Evolutionary conservation across 2,888 invertebrate genomes (phyloP), one percentile per base, ranked within the genome.

Genomic region (Scaptomyza flava): DNA sequence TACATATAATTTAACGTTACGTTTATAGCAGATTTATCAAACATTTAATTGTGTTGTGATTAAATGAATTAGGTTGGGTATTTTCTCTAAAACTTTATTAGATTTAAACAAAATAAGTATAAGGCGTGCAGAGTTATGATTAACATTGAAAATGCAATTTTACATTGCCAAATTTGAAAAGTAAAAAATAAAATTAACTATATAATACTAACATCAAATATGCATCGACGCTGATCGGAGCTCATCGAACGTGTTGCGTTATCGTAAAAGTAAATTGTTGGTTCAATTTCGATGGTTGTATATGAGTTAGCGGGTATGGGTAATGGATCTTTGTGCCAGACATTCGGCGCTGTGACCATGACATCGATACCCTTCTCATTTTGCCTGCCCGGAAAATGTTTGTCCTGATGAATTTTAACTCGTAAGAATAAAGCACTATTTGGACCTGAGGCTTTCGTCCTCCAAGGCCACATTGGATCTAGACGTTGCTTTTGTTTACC

Each of bases 181-280:
- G 17, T 17, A 17, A 17, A 17, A 17, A 17, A 17, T 17, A 17
- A 17, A 17, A 27, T 0, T 4, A 27, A 27, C 27, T 4, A 27
- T 27, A 27, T 27, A 6, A 27, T 6, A 27, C 89, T 87, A 43
- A 91, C 91, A 76, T 87, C 73, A 42, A 91, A 91, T 0, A 91
- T 83, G 53, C 91, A 91, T 34, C 85, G 65, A 0, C 91, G 79
- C 57, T 85, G 79, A 17, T 77, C 77, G 1, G 90, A 84, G 17
- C 81, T 62, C 0, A 89, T 71, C 6, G 79, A 75, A 5, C 90
- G 71, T 0, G 91, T 91, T 3, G 83, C 83, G 23, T 90, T 89
- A 45, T 91, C 91, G 46, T 80, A 89, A 41, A 86, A 90, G 56
- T 85, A 91, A 1, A 90, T 85, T 11, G 90, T 79, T 0, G 91